A percentile compares a stretch with the other conserved stretches of the same genome.
phyloP scores from a whole-genome alignment of 2,113 vertebrate species.

The Atractosteus spatula region DNA sequence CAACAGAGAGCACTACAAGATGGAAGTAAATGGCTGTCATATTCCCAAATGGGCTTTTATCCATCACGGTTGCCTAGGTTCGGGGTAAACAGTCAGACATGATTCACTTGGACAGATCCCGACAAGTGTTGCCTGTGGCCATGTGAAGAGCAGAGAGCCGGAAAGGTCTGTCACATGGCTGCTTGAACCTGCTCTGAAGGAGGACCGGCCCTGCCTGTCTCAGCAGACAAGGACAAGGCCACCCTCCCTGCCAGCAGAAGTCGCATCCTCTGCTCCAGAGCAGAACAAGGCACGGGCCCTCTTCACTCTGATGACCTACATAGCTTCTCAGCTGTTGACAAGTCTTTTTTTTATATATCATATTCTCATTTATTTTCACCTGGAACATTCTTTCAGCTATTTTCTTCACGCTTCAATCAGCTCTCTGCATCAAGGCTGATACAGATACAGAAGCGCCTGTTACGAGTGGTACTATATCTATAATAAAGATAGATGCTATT shows the following conservation, averaged over 20 bases:
- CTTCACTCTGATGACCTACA: too few species aligned
- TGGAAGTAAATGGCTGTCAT: constrained; percentile 51
- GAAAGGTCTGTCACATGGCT: neutral
- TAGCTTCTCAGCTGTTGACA: too few species aligned
- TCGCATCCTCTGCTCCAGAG: neutral
- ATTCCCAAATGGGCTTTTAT: constrained; percentile 39
- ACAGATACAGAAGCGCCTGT: too few species aligned
- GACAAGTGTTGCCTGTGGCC: constrained; percentile 10
- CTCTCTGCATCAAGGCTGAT: too few species aligned
- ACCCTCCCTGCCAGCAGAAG: too few species aligned
- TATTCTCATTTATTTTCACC: too few species aligned
- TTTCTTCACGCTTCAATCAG: too few species aligned
- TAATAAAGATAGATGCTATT: too few species aligned
- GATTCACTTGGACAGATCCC: constrained; percentile 24
- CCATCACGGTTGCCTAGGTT: constrained; percentile 14
- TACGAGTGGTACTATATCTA: too few species aligned
- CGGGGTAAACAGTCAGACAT: constrained; percentile 1
- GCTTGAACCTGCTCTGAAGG: constrained; percentile 5
- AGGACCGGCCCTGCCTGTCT: neutral
- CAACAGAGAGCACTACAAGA: constrained; percentile 31
- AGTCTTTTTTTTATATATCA: too few species aligned
- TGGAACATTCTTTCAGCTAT: too few species aligned
- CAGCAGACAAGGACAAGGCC: neutral
- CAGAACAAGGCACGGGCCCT: too few species aligned
- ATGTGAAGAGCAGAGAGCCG: neutral